A percentile compares a stretch with the other conserved stretches of the same genome.
Evolutionary conservation across 2,888 invertebrate genomes (phyloP).

Genomic region (Pycnomerus fuliginosus): DNA sequence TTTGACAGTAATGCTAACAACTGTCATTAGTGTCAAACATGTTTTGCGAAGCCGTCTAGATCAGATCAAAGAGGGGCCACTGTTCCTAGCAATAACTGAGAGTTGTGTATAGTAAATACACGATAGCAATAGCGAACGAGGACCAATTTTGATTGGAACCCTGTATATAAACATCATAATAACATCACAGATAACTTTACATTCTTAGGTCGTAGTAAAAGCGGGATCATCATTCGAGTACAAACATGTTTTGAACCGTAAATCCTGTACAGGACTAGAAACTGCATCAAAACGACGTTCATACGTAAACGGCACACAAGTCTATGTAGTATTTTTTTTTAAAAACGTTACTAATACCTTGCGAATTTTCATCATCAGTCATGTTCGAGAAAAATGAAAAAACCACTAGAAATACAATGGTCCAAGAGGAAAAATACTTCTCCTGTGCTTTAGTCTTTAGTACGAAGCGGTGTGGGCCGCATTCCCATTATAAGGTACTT

Average conservation of each 20-base stretch:
- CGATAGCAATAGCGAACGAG: no score
- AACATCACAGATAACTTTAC: slow-evolving; percentile 41
- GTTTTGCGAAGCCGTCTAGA: no score
- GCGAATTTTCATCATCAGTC: slow-evolving; percentile 22
- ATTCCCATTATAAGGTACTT: slow-evolving; percentile 20
- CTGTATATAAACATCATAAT: slow-evolving; percentile 26
- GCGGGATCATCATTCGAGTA: slow-evolving; percentile 15
- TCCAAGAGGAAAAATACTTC: slow-evolving; percentile 28
- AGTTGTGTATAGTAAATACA: no score
- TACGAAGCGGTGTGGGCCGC: slow-evolving; percentile 9
- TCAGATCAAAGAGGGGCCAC: no score
- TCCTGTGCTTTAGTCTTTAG: slow-evolving; percentile 32
- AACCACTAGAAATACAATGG: slow-evolving; percentile 26
- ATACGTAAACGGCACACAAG: slow-evolving; percentile 18
- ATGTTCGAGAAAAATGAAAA: slow-evolving; percentile 7
- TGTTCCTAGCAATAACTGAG: no score
- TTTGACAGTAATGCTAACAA: no score
- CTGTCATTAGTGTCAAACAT: no score
- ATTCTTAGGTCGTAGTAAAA: slow-evolving; percentile 36
- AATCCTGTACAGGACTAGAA: slow-evolving; percentile 23
- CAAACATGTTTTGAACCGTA: slow-evolving; percentile 20
- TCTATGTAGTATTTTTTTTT: no score
- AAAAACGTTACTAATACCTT: slow-evolving; percentile 22
- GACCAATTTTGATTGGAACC: slow-evolving; percentile 9
- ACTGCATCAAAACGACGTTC: no score